phyloP scores from a whole-genome alignment of 2,113 vertebrate genomes.

The Tamias sibiricus region DNA sequence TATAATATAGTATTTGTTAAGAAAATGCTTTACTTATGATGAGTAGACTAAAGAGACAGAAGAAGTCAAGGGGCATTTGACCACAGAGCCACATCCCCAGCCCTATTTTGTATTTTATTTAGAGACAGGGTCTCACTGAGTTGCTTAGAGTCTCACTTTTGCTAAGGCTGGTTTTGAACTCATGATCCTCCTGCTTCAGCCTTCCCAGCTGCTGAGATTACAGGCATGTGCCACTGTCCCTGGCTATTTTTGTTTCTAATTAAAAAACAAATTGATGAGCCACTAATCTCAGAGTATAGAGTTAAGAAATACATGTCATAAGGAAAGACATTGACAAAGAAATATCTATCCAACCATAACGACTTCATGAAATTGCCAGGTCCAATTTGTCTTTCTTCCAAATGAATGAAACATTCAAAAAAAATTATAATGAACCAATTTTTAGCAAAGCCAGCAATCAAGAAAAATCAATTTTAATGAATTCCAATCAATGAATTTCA shows the following conservation, averaged over 20 bases:
- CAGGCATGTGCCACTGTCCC: too few relatives aligned
- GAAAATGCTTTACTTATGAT: neutral
- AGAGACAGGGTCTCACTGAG: too few relatives aligned
- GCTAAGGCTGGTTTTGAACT: too few relatives aligned
- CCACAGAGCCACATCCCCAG: too few relatives aligned
- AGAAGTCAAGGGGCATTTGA: neutral
- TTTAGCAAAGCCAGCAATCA: neutral
- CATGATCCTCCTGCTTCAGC: too few relatives aligned
- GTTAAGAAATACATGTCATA: neutral
- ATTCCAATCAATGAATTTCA: neutral
- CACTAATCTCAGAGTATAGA: neutral
- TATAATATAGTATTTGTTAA: neutral
- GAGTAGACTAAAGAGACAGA: neutral
- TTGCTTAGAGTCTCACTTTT: too few relatives aligned
- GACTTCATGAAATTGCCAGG: neutral
- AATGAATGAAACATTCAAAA: neutral
- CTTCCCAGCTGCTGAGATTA: too few relatives aligned
- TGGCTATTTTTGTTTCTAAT: neutral
- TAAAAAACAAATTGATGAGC: neutral
- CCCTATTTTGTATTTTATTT: too few relatives aligned
- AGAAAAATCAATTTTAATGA: neutral
- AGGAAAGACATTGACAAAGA: conserved; percentile 13
- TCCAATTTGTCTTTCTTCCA: conserved; percentile 5
- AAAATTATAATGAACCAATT: neutral
- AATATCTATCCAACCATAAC: neutral